Evolutionary conservation across 2,113 vertebrate genomes (phyloP).

Genomic region (Carlito syrichta): DNA sequence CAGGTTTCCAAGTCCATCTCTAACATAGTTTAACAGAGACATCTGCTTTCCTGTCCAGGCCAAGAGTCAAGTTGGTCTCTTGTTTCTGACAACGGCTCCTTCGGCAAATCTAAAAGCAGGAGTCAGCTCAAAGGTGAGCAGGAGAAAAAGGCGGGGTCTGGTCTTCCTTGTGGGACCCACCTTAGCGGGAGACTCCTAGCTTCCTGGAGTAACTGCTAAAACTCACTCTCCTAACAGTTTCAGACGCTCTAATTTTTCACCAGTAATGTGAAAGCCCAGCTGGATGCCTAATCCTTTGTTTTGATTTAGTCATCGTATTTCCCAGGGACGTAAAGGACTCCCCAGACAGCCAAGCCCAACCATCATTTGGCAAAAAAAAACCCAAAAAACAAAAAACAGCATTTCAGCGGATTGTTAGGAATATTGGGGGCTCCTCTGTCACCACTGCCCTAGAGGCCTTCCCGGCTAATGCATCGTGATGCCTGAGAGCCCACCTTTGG

Average conservation of each 20-base stretch:
- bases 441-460: not conserved
- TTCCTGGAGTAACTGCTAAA: not conserved
- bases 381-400: no score
- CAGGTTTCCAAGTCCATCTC: not conserved
- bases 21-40: not conserved
- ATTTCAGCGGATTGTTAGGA: not conserved
- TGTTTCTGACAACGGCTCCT: not conserved
- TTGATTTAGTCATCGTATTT: not conserved
- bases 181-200: not conserved
- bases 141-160: not conserved
- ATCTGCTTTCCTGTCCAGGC: not conserved
- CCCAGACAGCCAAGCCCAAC: not conserved
- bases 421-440: not conserved
- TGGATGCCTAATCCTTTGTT: not conserved
- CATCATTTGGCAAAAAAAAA: not conserved
- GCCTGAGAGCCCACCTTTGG: not conserved
- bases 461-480: accelerated
- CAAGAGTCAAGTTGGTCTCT: not conserved
- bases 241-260: not conserved
- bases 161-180: not conserved
- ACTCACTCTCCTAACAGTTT: not conserved
- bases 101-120: not conserved
- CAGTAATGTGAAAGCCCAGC: not conserved
- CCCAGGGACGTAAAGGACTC: not conserved
- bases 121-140: not conserved